Conservation (phyloP, 2,113 vertebrate species). For the Chloroceryle aenea region DNA sequence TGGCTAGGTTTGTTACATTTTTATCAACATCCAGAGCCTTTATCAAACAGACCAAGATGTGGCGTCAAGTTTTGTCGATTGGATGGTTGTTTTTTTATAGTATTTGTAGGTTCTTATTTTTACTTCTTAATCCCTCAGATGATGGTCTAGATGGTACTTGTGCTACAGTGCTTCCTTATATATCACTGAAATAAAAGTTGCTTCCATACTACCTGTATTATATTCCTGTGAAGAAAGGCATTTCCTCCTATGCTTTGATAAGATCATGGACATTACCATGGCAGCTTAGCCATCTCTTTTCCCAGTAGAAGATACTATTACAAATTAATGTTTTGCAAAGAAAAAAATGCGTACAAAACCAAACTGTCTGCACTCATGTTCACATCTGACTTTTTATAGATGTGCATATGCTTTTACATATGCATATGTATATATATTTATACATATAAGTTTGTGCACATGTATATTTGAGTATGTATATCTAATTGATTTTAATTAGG, state of each 20-base stretch:
- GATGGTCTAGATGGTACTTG: neutral
- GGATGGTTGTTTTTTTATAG: neutral
- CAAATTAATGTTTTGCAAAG: constrained; percentile 16
- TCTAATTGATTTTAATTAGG: constrained; percentile 36
- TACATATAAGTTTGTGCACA: neutral
- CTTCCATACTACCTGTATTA: neutral
- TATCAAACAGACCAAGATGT: neutral
- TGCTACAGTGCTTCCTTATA: neutral
- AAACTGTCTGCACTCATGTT: neutral
- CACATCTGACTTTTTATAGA: neutral
- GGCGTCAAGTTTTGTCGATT: neutral
- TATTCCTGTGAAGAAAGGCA: neutral
- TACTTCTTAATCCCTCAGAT: neutral
- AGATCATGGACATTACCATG: neutral
- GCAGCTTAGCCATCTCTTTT: neutral
- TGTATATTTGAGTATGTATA: neutral
- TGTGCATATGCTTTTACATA: neutral
- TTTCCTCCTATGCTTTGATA: neutral
- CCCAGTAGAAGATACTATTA: neutral
- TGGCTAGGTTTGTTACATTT: neutral
- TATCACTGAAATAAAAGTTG: neutral
- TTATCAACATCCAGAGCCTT: neutral
- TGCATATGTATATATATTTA: neutral
- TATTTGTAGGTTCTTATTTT: neutral
- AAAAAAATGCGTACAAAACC: neutral